These are phyloP conservation scores for Neodontobutis hainanensis DNA, from an alignment of 2,113 vertebrate genomes.

Conservation along the genomic window DNA sequence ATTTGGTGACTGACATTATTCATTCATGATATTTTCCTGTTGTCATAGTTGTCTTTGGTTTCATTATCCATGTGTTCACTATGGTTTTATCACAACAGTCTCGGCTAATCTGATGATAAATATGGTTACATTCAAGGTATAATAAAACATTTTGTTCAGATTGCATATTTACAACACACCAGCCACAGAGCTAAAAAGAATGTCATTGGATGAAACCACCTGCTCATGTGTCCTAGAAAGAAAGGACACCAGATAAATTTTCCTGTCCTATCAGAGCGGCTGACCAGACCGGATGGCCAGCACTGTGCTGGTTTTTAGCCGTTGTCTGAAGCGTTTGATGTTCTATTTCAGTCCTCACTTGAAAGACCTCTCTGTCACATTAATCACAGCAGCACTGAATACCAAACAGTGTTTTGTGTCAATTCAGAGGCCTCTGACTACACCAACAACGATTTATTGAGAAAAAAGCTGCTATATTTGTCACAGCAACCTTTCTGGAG, in stretches of 20 bases:
- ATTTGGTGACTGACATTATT: too few species aligned
- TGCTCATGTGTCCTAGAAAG: slow-evolving; percentile 3
- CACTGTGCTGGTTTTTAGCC: slow-evolving; percentile 49
- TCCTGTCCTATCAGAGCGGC: slow-evolving; percentile 10
- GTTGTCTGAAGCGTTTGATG: slow-evolving; percentile 70
- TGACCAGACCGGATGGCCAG: background rate
- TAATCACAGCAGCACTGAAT: slow-evolving; percentile 72
- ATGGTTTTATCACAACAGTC: too few species aligned
- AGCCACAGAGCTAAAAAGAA: background rate
- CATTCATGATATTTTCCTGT: too few species aligned
- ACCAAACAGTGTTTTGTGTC: slow-evolving; percentile 71
- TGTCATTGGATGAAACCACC: slow-evolving; percentile 2
- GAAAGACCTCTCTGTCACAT: slow-evolving; percentile 77
- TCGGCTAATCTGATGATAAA: too few species aligned
- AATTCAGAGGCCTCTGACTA: slow-evolving; percentile 61
- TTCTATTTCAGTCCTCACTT: slow-evolving; percentile 76
- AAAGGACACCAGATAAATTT: slow-evolving; percentile 6
- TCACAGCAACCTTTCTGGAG: slow-evolving; percentile 78
- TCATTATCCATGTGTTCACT: too few species aligned
- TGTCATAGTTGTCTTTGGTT: too few species aligned
- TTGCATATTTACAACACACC: too few species aligned
- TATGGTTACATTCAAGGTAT: too few species aligned
- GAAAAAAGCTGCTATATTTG: slow-evolving; percentile 79
- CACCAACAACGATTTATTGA: slow-evolving; percentile 72
- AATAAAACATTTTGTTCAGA: too few species aligned